phyloP scores from a whole-genome alignment of 2,888 invertebrate species.

The Hirtodrosophila alboralis region DNA sequence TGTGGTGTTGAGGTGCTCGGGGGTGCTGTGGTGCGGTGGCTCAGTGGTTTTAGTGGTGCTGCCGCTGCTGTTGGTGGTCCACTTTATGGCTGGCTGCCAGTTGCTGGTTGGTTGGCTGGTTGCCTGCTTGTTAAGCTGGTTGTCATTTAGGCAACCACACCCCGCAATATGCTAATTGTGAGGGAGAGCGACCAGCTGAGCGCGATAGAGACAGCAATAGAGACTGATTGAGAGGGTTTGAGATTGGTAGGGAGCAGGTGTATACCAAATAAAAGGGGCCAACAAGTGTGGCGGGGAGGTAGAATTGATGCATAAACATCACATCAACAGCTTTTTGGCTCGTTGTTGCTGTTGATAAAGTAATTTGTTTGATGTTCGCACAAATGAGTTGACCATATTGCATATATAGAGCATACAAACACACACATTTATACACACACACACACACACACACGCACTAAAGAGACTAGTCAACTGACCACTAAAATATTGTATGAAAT shows the following conservation, averaged over 20 bases:
- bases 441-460: slow-evolving; percentile 10
- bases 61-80: slow-evolving; percentile 73
- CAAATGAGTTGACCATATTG: slow-evolving; percentile 56
- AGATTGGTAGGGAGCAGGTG: slow-evolving; percentile 15
- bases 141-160: slow-evolving; percentile 72
- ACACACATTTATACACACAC: slow-evolving; percentile 19
- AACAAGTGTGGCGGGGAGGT: slow-evolving; percentile 8
- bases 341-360: slow-evolving; percentile 70
- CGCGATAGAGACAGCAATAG: slow-evolving; percentile 2
- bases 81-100: slow-evolving; percentile 77
- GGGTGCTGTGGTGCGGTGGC: too few species aligned
- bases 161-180: slow-evolving; percentile 75
- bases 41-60: slow-evolving; percentile 18
- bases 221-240: slow-evolving; percentile 14
- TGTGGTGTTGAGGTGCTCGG: too few species aligned
- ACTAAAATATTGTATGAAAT: slow-evolving; percentile 80
- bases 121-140: slow-evolving; percentile 53
- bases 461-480: slow-evolving; percentile 64
- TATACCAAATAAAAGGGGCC: too few species aligned
- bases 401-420: slow-evolving; percentile 50
- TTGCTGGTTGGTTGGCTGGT: slow-evolving; percentile 64
- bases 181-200: slow-evolving; percentile 57
- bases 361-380: slow-evolving; percentile 77
- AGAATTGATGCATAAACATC: slow-evolving; percentile 66
- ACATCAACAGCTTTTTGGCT: slow-evolving; percentile 74